A percentile compares a stretch with the other conserved stretches of the same genome.
Evolutionary conservation across 2,888 invertebrate genomes (phyloP).

Genomic region (Hipparchia semele): DNA sequence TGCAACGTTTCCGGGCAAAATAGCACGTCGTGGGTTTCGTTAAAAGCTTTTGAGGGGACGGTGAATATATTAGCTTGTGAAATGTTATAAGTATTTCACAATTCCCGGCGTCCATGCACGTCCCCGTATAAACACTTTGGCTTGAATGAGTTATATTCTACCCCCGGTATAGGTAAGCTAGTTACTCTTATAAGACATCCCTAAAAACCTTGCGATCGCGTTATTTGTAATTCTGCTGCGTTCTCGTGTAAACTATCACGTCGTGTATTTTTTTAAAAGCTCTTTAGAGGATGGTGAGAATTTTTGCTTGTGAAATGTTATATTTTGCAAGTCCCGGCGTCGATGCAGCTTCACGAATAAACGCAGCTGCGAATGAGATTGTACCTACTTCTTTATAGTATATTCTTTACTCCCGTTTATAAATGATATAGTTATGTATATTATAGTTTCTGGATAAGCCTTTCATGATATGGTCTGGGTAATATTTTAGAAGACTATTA

Average conservation of each 20-base stretch:
- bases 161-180: neutral
- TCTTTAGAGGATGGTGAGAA: conserved; percentile 46
- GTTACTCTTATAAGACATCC: neutral
- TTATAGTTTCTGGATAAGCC: too few relatives aligned
- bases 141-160: neutral
- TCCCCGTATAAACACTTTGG: neutral
- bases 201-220: too few relatives aligned
- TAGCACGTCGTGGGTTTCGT: neutral
- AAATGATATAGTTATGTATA: too few relatives aligned
- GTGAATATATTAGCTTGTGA: neutral
- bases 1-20: neutral
- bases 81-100: neutral
- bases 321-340: conserved; percentile 37
- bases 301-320: conserved; percentile 51
- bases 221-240: neutral
- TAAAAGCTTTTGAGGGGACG: neutral
- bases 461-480: too few relatives aligned
- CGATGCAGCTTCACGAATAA: conserved; percentile 34
- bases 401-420: too few relatives aligned
- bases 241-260: conserved; percentile 17
- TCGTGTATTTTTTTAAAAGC: conserved; percentile 40
- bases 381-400: too few relatives aligned
- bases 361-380: conserved; percentile 42
- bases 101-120: neutral
- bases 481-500: neutral